Base-by-base conservation (phyloP, 1,140 invertebrate species). In the Eupristina koningsbergeri region DNA sequence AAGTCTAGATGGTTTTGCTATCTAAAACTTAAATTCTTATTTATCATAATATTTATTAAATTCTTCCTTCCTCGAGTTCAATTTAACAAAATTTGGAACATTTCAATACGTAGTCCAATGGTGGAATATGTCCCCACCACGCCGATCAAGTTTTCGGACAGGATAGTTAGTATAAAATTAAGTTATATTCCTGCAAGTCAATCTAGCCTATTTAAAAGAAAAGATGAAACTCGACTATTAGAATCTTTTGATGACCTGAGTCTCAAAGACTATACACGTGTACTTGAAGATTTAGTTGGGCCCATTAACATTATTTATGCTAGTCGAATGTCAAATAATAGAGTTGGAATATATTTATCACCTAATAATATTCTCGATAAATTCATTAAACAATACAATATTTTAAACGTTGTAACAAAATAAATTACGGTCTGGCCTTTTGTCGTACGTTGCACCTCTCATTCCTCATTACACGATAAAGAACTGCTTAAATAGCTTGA, bases 341-440 rank as follows among this genome's bases (percentile, higher is more conserved):
- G 63, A 47, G 63, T 80, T 0, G 67, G 78, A 15, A 5, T 80
- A 47, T 69, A 80, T 41, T 69, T 80, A 29, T 31, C 36, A 3
- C 5, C 6, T 15, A 64, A 80, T 8, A 63, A 80, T 6, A 17
- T 47, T 0, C 61, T 69, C 1, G 47, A 22, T 31, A 50, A 45
- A 31, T 26, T 80, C 3, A 80, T 63, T 0, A 31, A 67, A 5
- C n/a, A 67, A 45, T 2, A 22, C 3, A 45, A 19, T 53, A 31
- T 22, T 50, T 31, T 41, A 50, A 39, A 53, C 31, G 34, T 69
- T 47, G 41, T 15, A 53, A 31, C 47, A 50, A 0, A 34, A 5
- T 29, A 34, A 80, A 31, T 69, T 29, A 26, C 39, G 8, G 17
- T 79, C 6, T 15, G 19, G 63, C 67, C 67, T 22, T 19, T 71